Conservation (phyloP, 2,888 invertebrate species). For the Plagiodera versicolora region DNA sequence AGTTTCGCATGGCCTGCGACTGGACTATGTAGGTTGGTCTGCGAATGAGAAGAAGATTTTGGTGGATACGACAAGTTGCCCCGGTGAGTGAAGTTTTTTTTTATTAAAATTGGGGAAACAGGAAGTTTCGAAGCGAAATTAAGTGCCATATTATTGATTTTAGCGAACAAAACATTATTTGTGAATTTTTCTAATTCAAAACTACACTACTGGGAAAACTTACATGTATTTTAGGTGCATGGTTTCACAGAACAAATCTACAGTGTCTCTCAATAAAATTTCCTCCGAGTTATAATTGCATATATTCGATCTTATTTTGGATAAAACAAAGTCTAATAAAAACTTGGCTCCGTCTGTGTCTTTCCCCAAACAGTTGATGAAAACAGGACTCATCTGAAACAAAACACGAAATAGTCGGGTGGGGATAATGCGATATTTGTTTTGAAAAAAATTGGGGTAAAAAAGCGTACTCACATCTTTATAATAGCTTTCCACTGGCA, state of each 20-base stretch:
- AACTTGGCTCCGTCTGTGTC: slow-evolving; percentile 68
- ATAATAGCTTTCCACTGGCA: slow-evolving; percentile 64
- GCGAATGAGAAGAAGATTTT: background rate
- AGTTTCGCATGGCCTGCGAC: slow-evolving; percentile 60
- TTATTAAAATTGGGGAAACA: too few relatives aligned
- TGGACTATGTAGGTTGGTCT: slow-evolving; percentile 55
- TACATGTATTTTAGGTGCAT: slow-evolving; percentile 52
- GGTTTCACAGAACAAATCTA: slow-evolving; percentile 60
- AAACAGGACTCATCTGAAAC: slow-evolving; percentile 62
- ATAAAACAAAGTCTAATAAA: slow-evolving; percentile 65
- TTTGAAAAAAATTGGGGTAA: too few relatives aligned
- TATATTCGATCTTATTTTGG: slow-evolving; percentile 67
- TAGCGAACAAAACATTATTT: too few relatives aligned
- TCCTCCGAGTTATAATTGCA: slow-evolving; percentile 65
- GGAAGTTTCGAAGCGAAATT: too few relatives aligned
- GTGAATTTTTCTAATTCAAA: too few relatives aligned
- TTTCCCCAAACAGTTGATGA: slow-evolving; percentile 66
- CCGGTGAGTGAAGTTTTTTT: too few relatives aligned
- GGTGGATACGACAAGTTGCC: too few relatives aligned
- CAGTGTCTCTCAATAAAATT: slow-evolving; percentile 63
- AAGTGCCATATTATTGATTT: too few relatives aligned
- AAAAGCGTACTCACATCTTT: slow-evolving; percentile 53
- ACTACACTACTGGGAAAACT: slow-evolving; percentile 26
- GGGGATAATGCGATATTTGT: too few relatives aligned
- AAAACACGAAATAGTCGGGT: too few relatives aligned